Evolutionary conservation across 2,797 vertebrate species (phyloP), one percentile per base, ranked within the genome.

Genomic region (Microchirus variegatus): DNA sequence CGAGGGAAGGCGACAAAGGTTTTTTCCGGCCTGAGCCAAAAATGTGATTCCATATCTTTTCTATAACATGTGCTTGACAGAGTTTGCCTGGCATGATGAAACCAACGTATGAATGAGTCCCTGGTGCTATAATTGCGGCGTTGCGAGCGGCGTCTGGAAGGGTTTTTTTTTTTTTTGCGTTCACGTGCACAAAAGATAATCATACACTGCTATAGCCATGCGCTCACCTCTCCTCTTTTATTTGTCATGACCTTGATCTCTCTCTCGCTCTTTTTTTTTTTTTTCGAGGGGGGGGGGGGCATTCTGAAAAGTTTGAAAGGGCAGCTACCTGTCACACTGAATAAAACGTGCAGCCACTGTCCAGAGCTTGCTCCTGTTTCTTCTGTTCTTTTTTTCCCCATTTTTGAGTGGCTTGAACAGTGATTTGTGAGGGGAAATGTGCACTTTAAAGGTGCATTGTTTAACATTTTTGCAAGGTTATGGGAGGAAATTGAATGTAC

Each of bases 301-400:
- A 68, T 84, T 73, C 57, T 75, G 68, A 76, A 74, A 82, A 67
- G 64, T 75, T 72, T 80, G 63, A 85, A 82, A 77, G 80, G 81
- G 79, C 90, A 89, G 82, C 83, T 85, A 72, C 67, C 75, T 86
- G 84, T 89, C 83, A 85, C 81, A 80, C 75, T 78, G 77, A 90
- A 91, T 90, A 90, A 91, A 91, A 85, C 70, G 82, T 87, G 85
- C 86, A 75, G 87, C 75, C 73, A 74, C 80, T 85, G 85, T 85
- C 82, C 77, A 46, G 41, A 49, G 17, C 60, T 78, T 73, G 67
- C 42, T 68, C 74, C 64, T 17, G 35, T 73, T 80, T 76, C 60
- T 60, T 77, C 36, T 67, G 38, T 52, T 59, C 61, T 2, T 14
- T 18, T 12, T 18, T 44, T n/a, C 13, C 3, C 22, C 22, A 22